Base-by-base conservation (phyloP, 2,888 invertebrate species). In the Synergus umbraculus region DNA sequence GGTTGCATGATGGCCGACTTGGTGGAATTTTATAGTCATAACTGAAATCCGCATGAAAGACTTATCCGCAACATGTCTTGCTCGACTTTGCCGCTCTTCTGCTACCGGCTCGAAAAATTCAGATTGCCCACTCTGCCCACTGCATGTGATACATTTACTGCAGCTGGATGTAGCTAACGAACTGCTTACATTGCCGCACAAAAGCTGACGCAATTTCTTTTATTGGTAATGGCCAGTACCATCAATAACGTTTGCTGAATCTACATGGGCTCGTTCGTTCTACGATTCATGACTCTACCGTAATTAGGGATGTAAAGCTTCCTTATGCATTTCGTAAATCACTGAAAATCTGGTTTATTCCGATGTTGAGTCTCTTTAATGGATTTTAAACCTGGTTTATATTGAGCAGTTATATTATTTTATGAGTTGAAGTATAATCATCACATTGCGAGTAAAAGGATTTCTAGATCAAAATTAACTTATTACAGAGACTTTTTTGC, bases 1-100 rank as follows among this genome's bases (percentile, higher is more conserved):
- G 87, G 86, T 89, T 87, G 86, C 88, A 84, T 85, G 87, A 89
- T 89, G 88, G 88, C 87, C 85, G 87, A 86, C 86, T 83, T 79
- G 84, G 79, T 85, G 86, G 86, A 87, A 88, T 89, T 89, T 90
- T 88, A 85, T 80, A 84, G 81, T 83, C 82, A 79, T 84, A 83
- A 82, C 83, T 77, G 79, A 76, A 66, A 81, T 80, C 77, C 54
- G 58, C 67, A 77, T 80, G 78, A 66, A 78, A 76, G 80, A 84
- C 81, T 78, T 79, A 79, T 80, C 77, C 79, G 44, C 63, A 54
- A 65, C 46, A 73, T 54, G 60, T 77, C 76, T 64, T 76, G 69
- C 49, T 41, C 29, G 76, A 15, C 54, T 54, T 41, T 78, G 49
- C 73, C 77, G 76, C 63, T 69, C 78, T 60, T 80, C 76, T 44